Conservation (phyloP, 2,888 invertebrate genomes). For the Eurytoma californica region DNA sequence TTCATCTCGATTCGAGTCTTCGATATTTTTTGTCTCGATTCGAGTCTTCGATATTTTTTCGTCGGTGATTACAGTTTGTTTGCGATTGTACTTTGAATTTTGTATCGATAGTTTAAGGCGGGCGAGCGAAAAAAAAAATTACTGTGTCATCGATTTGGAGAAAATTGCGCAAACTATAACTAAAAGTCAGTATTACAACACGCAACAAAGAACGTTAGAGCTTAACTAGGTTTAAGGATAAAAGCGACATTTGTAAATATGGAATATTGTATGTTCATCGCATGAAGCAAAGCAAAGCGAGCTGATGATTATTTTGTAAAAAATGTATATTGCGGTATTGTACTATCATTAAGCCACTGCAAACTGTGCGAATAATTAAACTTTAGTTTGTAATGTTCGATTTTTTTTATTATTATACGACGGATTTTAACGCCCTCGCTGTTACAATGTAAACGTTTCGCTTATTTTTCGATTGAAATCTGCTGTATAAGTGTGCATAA, state of each 20-base stretch:
- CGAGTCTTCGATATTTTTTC: too few species aligned
- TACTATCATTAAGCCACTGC: not conserved
- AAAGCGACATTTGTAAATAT: constrained; percentile 13
- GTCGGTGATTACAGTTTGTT: too few species aligned
- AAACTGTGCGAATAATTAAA: constrained; percentile 3
- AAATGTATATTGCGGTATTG: constrained; percentile 48
- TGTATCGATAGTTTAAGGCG: too few species aligned
- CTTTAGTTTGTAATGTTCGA: constrained; percentile 27
- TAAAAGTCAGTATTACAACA: constrained; percentile 13
- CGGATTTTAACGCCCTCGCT: constrained; percentile 24
- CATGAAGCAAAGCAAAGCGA: constrained; percentile 9
- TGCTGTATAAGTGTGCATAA: constrained; percentile 54
- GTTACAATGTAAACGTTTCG: constrained; percentile 45
- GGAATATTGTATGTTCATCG: not conserved
- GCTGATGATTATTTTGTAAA: constrained; percentile 42
- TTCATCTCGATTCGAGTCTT: too few species aligned
- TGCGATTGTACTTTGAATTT: too few species aligned
- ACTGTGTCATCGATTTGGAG: not conserved
- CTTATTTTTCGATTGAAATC: constrained; percentile 34
- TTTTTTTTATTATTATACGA: constrained; percentile 32
- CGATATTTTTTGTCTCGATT: too few species aligned
- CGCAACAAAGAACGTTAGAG: constrained; percentile 1
- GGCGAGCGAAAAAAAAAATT: not conserved
- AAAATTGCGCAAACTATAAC: too few species aligned
- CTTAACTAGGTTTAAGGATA: constrained; percentile 29